These are phyloP conservation scores for Megalurothrips usitatus DNA, from an alignment of 2,888 invertebrate species.

Conservation along the genomic window DNA sequence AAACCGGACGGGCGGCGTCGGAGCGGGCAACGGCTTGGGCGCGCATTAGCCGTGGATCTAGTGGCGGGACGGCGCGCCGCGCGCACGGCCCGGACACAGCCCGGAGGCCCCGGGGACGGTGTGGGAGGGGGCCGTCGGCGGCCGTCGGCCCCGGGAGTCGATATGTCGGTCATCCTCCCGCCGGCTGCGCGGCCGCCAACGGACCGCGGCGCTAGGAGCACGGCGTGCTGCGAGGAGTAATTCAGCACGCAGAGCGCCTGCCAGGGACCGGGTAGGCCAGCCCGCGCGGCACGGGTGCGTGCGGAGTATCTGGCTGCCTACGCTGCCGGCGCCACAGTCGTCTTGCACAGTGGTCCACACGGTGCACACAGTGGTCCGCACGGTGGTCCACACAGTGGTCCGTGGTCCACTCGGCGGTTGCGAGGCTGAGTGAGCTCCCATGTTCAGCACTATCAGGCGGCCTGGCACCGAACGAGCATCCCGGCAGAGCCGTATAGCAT, in stretches of 20 bases:
- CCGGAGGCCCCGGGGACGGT: neutral
- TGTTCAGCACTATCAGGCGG: conserved; percentile 4
- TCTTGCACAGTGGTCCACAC: neutral
- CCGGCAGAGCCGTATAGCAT: conserved; percentile 13
- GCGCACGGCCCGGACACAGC: neutral
- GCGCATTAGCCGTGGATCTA: neutral
- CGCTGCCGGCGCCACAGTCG: neutral
- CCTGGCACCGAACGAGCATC: neutral
- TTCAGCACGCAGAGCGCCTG: too few species aligned
- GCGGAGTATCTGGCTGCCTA: too few species aligned
- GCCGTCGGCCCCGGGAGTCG: neutral
- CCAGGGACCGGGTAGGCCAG: too few species aligned
- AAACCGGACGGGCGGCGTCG: neutral
- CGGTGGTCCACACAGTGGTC: neutral
- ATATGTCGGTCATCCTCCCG: conserved; percentile 12
- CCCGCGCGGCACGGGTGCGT: too few species aligned
- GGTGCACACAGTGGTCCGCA: neutral
- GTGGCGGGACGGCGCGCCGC: neutral
- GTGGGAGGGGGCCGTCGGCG: neutral
- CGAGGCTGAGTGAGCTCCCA: conserved; percentile 11
- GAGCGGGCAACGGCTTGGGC: neutral
- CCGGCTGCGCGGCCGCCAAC: too few species aligned
- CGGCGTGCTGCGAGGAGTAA: too few species aligned
- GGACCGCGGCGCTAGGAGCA: too few species aligned
- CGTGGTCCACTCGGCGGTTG: neutral